These are phyloP conservation scores for Steromphala cineraria DNA, from an alignment of 2,888 invertebrate genomes.

Conservation along the genomic window DNA sequence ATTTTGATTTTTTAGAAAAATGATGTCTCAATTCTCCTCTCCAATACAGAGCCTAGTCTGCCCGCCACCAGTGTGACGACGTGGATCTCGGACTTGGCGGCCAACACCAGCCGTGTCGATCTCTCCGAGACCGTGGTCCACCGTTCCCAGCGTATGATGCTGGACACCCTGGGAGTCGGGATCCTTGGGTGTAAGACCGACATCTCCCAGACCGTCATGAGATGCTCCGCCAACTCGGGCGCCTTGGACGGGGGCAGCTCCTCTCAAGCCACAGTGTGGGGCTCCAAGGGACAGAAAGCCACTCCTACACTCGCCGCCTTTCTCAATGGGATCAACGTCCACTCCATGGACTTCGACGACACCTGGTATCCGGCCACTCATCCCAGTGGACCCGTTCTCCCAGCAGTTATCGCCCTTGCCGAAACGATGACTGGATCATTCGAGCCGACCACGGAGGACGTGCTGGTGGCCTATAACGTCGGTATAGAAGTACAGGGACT, in stretches of 20 bases:
- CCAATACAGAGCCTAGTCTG: constrained; percentile 30
- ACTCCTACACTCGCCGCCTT: constrained; percentile 46
- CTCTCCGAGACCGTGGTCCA: constrained; percentile 43
- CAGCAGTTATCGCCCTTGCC: constrained; percentile 52
- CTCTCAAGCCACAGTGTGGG: constrained; percentile 32
- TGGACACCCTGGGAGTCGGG: constrained; percentile 55
- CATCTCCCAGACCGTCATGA: constrained; percentile 42
- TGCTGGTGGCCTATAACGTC: constrained; percentile 60
- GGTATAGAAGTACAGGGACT: constrained; percentile 62
- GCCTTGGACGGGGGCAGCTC: constrained; percentile 3
- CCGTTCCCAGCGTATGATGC: constrained; percentile 58
- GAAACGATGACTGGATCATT: constrained; percentile 41
- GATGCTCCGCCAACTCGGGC: constrained; percentile 29
- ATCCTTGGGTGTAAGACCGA: constrained; percentile 51
- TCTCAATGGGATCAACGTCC: constrained; percentile 57
- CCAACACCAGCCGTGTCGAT: constrained; percentile 38
- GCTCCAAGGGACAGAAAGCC: constrained; percentile 32
- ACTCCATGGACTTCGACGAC: constrained; percentile 65
- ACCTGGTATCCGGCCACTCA: constrained; percentile 66
- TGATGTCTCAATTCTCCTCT: no score
- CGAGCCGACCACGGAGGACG: constrained; percentile 44
- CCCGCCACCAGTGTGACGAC: constrained; percentile 43
- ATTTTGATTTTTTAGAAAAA: no score
- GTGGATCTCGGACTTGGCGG: constrained; percentile 47
- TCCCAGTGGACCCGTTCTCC: constrained; percentile 59